These are phyloP conservation scores for Serrognathus titanus DNA, from an alignment of 2,888 invertebrate species.

Conservation along the genomic window DNA sequence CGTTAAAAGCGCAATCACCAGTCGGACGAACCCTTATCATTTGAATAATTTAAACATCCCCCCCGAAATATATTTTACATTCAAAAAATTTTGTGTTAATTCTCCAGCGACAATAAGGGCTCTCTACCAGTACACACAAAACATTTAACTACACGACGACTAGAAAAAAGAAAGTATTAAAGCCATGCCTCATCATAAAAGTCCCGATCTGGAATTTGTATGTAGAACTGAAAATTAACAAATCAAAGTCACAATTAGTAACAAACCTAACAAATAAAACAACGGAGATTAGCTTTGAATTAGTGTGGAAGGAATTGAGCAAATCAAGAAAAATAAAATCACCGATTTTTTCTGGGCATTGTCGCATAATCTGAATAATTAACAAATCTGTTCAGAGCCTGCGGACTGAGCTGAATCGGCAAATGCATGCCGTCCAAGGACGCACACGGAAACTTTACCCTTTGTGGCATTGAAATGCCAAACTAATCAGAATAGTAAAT, in stretches of 20 bases:
- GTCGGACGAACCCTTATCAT: too few species aligned
- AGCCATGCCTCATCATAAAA: constrained; percentile 9
- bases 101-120: background rate
- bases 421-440: constrained; percentile 43
- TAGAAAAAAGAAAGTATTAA: background rate
- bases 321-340: constrained; percentile 20
- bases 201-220: constrained; percentile 6
- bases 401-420: constrained; percentile 43
- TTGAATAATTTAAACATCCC: too few species aligned
- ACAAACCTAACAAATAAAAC: background rate
- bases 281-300: background rate
- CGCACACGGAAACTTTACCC: constrained; percentile 44
- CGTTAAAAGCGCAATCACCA: too few species aligned
- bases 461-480: constrained; percentile 44
- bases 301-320: constrained; percentile 4
- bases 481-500: constrained; percentile 32
- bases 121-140: background rate
- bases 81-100: background rate
- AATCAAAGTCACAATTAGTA: background rate
- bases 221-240: constrained; percentile 6
- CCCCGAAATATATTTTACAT: background rate
- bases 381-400: constrained; percentile 39
- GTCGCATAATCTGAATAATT: constrained; percentile 41
- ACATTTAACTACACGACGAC: background rate
- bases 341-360: constrained; percentile 38